These are phyloP conservation scores for Beris morrisii DNA, from an alignment of 2,888 invertebrate species.

Conservation along the genomic window DNA sequence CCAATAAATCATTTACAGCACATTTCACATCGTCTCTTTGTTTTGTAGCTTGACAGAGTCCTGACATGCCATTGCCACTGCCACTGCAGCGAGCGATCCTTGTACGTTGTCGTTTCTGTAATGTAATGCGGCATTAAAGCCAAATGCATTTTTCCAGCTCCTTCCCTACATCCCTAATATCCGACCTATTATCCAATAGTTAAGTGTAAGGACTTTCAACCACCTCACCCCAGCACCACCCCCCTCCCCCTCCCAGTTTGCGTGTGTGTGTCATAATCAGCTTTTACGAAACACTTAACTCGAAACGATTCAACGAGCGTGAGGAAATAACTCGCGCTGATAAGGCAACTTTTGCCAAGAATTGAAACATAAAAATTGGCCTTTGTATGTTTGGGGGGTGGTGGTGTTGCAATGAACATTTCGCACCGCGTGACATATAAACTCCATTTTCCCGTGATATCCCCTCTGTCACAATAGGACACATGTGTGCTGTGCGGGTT, in stretches of 20 bases:
- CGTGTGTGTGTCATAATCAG: constrained; percentile 41
- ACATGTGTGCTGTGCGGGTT: not conserved
- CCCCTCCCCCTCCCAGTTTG: constrained; percentile 4
- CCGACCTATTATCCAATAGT: not conserved
- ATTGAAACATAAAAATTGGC: constrained; percentile 38
- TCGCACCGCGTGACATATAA: constrained; percentile 23
- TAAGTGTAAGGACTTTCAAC: not conserved
- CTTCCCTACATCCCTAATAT: not conserved
- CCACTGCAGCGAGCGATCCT: not conserved
- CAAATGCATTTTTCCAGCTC: constrained; percentile 33
- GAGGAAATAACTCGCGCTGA: constrained; percentile 42
- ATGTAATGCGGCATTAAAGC: constrained; percentile 34
- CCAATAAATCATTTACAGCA: constrained; percentile 42
- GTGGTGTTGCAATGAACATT: not conserved
- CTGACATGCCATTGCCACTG: constrained; percentile 30
- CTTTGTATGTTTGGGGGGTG: constrained; percentile 27
- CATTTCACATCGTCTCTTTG: constrained; percentile 38
- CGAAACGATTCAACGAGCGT: constrained; percentile 44
- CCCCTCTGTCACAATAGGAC: constrained; percentile 11
- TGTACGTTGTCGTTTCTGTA: not conserved
- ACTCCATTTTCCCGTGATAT: constrained; percentile 29
- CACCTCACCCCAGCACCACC: not conserved
- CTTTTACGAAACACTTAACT: constrained; percentile 46
- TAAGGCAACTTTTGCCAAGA: constrained; percentile 37
- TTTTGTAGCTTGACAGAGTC: constrained; percentile 26